Evolutionary conservation across 2,797 vertebrate species (phyloP).

Genomic region (Hyperoplus lanceolatus): DNA sequence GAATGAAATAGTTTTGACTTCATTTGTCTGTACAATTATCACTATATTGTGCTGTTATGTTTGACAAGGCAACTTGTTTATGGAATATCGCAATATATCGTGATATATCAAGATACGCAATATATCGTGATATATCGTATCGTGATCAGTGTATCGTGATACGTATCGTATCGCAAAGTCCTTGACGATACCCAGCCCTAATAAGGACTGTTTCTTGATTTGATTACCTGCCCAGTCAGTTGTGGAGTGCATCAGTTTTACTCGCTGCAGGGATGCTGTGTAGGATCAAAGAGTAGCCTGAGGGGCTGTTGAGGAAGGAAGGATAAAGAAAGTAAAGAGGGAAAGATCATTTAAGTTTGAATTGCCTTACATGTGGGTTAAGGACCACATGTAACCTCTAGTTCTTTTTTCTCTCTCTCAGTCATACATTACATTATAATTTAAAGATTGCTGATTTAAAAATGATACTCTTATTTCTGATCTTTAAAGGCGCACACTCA

Average conservation of each 20-base stretch:
- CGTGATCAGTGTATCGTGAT: too few relatives aligned
- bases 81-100: too few relatives aligned
- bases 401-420: slow-evolving; percentile 4
- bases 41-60: too few relatives aligned
- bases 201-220: slow-evolving; percentile 72
- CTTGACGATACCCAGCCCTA: too few relatives aligned
- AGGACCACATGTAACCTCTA: slow-evolving; percentile 41
- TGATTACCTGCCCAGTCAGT: slow-evolving; percentile 76
- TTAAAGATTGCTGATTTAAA: not conserved
- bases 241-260: slow-evolving; percentile 64
- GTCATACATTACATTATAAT: slow-evolving; percentile 2
- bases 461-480: not conserved
- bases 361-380: slow-evolving; percentile 30
- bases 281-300: slow-evolving; percentile 40
- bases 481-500: not conserved
- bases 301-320: slow-evolving; percentile 39
- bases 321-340: slow-evolving; percentile 35
- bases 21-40: too few relatives aligned
- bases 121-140: too few relatives aligned
- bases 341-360: slow-evolving; percentile 37
- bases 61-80: too few relatives aligned
- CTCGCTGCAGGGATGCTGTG: slow-evolving; percentile 46
- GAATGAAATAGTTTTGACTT: too few relatives aligned
- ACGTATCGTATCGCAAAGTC: too few relatives aligned
- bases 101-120: too few relatives aligned